Percentiles rank a stretch among this genome's conserved stretches.
These are phyloP conservation scores for Archivesica marissinica DNA, from an alignment of 1,140 invertebrate genomes.

Conservation along the genomic window DNA sequence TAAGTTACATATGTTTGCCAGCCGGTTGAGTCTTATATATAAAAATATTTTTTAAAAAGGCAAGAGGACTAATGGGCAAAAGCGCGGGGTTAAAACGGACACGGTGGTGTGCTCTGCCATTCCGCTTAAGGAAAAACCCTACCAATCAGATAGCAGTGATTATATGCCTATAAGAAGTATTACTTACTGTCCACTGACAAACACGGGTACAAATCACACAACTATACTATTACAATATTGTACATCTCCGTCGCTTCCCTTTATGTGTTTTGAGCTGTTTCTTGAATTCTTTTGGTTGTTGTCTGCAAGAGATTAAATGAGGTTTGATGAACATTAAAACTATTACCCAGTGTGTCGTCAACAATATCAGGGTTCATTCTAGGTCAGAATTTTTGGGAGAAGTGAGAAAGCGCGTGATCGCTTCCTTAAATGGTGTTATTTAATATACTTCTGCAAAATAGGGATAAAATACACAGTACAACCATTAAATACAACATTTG, in stretches of 20 bases:
- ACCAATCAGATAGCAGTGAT: background rate
- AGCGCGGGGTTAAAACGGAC: background rate
- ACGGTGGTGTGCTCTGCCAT: background rate
- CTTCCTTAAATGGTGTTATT: too few species aligned
- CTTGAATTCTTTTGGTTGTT: conserved; percentile 69
- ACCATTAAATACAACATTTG: too few species aligned
- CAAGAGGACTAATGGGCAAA: background rate
- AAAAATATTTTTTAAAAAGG: background rate
- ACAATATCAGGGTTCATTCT: too few species aligned
- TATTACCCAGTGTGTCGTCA: too few species aligned
- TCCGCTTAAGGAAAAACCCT: background rate
- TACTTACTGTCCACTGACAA: too few species aligned
- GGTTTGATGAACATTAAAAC: too few species aligned
- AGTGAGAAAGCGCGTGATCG: too few species aligned
- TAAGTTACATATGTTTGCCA: too few species aligned
- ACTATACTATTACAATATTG: conserved; percentile 55
- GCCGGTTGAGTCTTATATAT: too few species aligned
- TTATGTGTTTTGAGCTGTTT: conserved; percentile 63
- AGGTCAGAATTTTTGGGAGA: too few species aligned
- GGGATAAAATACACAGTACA: too few species aligned
- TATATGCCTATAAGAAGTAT: background rate
- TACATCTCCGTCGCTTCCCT: conserved; percentile 65
- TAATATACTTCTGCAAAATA: too few species aligned
- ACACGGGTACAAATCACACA: background rate
- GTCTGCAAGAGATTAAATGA: conserved; percentile 61